Conservation (phyloP, 2,113 vertebrate genomes). For the Indri indri region DNA sequence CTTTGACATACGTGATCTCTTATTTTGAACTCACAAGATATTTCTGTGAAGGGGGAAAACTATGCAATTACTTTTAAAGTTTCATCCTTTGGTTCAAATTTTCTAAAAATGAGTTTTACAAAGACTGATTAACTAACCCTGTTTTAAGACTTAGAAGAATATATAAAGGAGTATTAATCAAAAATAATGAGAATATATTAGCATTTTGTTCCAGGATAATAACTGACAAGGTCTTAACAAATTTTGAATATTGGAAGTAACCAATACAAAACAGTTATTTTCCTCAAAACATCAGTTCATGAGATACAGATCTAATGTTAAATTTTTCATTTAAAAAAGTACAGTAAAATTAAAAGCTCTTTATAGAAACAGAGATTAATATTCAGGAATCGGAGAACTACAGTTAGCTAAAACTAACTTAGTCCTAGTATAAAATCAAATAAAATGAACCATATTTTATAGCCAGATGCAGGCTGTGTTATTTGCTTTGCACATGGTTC, state of each 20-base stretch:
- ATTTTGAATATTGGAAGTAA: background rate
- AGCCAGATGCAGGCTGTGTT: background rate
- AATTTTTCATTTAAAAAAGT: background rate
- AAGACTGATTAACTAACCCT: background rate
- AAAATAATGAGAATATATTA: background rate
- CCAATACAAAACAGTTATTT: background rate
- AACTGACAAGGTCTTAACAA: background rate
- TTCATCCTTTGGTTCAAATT: background rate
- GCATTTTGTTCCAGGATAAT: background rate
- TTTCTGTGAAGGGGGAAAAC: background rate
- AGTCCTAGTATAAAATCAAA: background rate
- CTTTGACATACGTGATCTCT: background rate
- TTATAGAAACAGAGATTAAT: background rate
- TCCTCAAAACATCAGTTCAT: background rate
- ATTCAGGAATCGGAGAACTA: slow-evolving; percentile 6
- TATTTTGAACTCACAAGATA: background rate
- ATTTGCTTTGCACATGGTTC: background rate
- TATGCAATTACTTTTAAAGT: background rate
- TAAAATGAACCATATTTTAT: background rate
- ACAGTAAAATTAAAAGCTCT: slow-evolving; percentile 34
- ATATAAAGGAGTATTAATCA: background rate
- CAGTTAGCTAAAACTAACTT: background rate
- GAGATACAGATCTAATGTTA: background rate
- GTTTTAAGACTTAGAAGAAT: background rate
- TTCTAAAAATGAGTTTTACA: slow-evolving; percentile 39